A percentile compares a stretch with the other conserved stretches of the same genome.
These are phyloP conservation scores for Drosophila nebulosa DNA, from an alignment of 1,140 invertebrate species.

Conservation along the genomic window DNA sequence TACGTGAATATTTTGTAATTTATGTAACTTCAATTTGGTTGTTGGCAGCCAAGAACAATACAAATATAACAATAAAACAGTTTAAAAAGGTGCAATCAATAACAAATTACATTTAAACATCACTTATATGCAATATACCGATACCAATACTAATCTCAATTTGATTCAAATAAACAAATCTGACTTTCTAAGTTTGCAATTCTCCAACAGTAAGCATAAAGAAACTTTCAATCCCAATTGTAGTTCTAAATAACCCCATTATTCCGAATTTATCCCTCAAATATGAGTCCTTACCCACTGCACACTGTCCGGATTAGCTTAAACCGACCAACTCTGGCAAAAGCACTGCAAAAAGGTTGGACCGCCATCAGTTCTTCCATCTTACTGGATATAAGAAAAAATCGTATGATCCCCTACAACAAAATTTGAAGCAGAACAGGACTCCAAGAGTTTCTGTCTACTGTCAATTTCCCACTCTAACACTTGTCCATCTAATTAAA, in stretches of 20 bases:
- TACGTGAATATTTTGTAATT: conserved; percentile 8
- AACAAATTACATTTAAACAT: conserved; percentile 17
- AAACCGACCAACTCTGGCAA: not conserved
- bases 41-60: conserved; percentile 13
- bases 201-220: not conserved
- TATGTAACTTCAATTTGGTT: conserved; percentile 15
- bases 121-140: conserved; percentile 6
- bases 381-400: not conserved
- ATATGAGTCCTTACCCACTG: not conserved
- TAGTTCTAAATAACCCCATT: not conserved
- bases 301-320: not conserved
- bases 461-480: not conserved
- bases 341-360: no score
- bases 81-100: conserved; percentile 33
- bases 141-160: conserved; percentile 1
- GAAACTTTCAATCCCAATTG: not conserved
- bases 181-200: not conserved
- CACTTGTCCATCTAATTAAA: not conserved
- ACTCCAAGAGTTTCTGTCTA: no score
- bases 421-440: no score
- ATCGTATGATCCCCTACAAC: no score
- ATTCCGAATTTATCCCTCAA: not conserved
- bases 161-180: not conserved
- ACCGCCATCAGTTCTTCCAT: not conserved
- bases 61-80: conserved; percentile 24